Percentiles rank a stretch among this genome's conserved stretches.
Conservation (phyloP, 1,140 invertebrate genomes). For the Ladona fulva region DNA sequence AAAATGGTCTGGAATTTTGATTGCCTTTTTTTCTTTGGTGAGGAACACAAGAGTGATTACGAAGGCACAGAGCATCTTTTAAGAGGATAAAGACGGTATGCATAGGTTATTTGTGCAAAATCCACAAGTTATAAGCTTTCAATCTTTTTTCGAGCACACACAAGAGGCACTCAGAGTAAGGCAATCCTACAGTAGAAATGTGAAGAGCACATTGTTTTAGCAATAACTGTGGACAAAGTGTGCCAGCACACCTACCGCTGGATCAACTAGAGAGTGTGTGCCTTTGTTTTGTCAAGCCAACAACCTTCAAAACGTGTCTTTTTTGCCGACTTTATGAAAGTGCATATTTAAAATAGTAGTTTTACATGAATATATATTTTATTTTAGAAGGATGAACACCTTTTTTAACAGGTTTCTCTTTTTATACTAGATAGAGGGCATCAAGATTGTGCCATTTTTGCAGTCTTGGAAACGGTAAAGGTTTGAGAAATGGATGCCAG, state of each 20-base stretch:
- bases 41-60: constrained; percentile 9
- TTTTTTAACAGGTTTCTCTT: neutral
- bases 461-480: constrained; percentile 8
- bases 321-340: neutral
- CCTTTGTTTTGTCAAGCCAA: constrained; percentile 5
- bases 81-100: constrained; percentile 5
- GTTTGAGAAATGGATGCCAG: neutral
- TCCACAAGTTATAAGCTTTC: neutral
- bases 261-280: constrained; percentile 4
- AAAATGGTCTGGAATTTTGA: constrained; percentile 8
- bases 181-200: constrained; percentile 9
- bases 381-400: constrained; percentile 6
- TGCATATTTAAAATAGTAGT: constrained; percentile 10
- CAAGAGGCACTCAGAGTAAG: constrained; percentile 3
- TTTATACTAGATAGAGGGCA: neutral
- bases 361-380: constrained; percentile 10
- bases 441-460: constrained; percentile 7
- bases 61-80: neutral
- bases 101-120: constrained; percentile 6
- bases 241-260: constrained; percentile 5
- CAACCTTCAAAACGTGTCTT: neutral
- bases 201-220: constrained; percentile 7
- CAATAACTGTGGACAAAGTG: constrained; percentile 9
- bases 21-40: constrained; percentile 8
- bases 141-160: neutral